Evolutionary conservation across 1,140 invertebrate species (phyloP), one percentile per base, ranked within the genome.

Genomic region (Tetragnatha versicolor): DNA sequence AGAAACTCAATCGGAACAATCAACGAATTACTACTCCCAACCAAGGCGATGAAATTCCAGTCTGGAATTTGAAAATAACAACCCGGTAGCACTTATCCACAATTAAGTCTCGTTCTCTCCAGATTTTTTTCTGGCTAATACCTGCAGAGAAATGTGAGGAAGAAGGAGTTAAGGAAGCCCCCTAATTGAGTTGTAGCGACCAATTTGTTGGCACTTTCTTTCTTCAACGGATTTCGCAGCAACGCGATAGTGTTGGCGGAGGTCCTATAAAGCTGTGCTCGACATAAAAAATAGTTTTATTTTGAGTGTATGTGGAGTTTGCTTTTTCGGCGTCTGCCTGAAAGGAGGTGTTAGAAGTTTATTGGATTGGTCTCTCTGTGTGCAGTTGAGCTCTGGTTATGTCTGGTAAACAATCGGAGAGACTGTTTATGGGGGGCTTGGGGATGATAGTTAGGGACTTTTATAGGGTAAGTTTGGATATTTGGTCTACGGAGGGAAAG

Each of bases 141-240:
- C 33, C 42, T 12, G 61, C 42, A 35, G 42, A 39, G 61, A 65
- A 65, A 65, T 17, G 35, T 20, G 61, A 65, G 17, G n/a, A 42
- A 65, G 35, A 39, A 65, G 42, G 33, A 17, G 42, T 25, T 39
- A 65, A 55, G 60, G 7, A n/a, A 65, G 33, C 35, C 39, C 25
- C 42, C 61, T 65, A 65, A 65, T 42, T 65, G 37, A 65, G 37
- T 65, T 65, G 61, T 25, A 65, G 61, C 17, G 39, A 42, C 61
- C 61, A 65, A 65, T 65, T 65, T 65, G 61, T 65, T 65, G 61
- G 61, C 25, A 42, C 61, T 65, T 65, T 65, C 35, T 45, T 9
- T 27, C 37, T 20, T 20, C 20, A 20, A 47, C 12, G 42, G 42
- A 47, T 47, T 47, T 65, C 29, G 25, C 27, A 3, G 61, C 17